A percentile compares a stretch with the other conserved stretches of the same genome.
Conservation (phyloP, 2,888 invertebrate genomes). For the Beris chalybata region DNA sequence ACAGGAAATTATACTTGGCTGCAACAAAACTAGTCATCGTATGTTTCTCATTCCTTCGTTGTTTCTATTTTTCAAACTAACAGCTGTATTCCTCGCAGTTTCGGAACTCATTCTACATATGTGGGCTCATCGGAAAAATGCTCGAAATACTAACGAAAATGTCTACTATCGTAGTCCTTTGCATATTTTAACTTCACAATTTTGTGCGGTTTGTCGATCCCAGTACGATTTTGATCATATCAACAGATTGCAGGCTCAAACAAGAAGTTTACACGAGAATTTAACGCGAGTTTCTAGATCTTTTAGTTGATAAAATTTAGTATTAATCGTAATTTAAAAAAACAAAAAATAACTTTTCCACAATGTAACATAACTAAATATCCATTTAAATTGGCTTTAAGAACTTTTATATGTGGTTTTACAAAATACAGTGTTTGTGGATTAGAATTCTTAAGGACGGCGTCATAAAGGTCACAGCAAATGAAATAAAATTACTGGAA, state of each 20-base stretch:
- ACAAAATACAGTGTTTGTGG: no score
- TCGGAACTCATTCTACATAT: constrained; percentile 67
- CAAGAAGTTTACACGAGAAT: constrained; percentile 46
- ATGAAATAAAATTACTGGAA: no score
- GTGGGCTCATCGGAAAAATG: constrained; percentile 71
- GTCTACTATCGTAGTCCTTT: constrained; percentile 71
- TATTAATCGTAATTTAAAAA: no score
- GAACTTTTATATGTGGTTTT: no score
- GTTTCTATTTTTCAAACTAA: constrained; percentile 61
- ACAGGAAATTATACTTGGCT: constrained; percentile 53
- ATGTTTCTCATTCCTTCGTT: constrained; percentile 64
- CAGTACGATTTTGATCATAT: constrained; percentile 65
- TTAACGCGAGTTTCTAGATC: constrained; percentile 51
- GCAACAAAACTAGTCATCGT: constrained; percentile 56
- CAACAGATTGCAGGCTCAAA: constrained; percentile 66
- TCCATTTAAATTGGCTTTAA: no score
- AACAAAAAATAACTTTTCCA: no score
- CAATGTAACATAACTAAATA: no score
- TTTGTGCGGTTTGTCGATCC: constrained; percentile 69
- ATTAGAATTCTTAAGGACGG: no score
- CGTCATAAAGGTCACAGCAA: no score
- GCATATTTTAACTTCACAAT: constrained; percentile 67
- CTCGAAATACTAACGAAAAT: constrained; percentile 60
- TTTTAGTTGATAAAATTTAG: constrained; percentile 42
- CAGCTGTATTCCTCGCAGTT: constrained; percentile 59